Evolutionary conservation across 2,797 vertebrate species (phyloP).

Genomic region (Gymnocypris eckloni): DNA sequence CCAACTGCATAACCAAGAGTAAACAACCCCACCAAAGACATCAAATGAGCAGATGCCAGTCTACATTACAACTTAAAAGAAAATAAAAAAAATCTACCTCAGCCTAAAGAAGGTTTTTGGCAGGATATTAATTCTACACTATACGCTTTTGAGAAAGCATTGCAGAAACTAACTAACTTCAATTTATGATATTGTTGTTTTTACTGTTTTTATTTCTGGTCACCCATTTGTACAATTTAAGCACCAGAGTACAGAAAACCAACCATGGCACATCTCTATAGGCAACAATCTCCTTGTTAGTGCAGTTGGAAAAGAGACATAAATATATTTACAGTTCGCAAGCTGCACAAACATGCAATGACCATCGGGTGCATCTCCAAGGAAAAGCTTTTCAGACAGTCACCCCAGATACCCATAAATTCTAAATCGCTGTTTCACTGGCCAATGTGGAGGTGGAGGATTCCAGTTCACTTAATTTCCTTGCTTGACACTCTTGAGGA

Average conservation of each 20-base stretch:
- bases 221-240: background rate
- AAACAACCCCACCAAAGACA: background rate
- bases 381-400: slow-evolving; percentile 36
- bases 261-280: background rate
- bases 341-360: slow-evolving; percentile 48
- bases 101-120: background rate
- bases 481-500: slow-evolving; percentile 26
- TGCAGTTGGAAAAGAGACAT: slow-evolving; percentile 17
- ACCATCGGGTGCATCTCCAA: slow-evolving; percentile 43
- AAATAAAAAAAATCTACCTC: background rate
- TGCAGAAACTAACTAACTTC: background rate
- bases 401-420: slow-evolving; percentile 49
- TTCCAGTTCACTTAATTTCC: slow-evolving; percentile 34
- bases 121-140: background rate
- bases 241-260: background rate
- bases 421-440: slow-evolving; percentile 18
- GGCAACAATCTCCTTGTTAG: background rate
- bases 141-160: background rate
- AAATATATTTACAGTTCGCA: slow-evolving; percentile 17
- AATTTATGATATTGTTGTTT: background rate
- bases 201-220: background rate
- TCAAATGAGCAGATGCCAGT: background rate
- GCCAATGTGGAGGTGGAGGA: slow-evolving; percentile 17
- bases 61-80: background rate
- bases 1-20: background rate